These are phyloP conservation scores for Polia nebulosa DNA, from an alignment of 2,888 invertebrate genomes.

Conservation along the genomic window DNA sequence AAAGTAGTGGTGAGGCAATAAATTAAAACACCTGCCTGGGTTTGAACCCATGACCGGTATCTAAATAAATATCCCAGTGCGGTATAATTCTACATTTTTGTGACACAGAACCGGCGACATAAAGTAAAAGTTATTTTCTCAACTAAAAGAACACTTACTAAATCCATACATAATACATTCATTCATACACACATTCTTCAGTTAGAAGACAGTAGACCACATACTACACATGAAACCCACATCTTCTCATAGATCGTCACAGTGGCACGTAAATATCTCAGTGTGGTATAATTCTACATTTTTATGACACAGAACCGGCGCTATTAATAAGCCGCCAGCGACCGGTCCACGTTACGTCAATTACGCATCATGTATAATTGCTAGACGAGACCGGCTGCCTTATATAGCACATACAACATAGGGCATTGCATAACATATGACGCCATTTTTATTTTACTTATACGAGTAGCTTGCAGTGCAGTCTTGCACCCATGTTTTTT, in stretches of 20 bases:
- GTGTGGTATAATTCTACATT: conserved; percentile 47
- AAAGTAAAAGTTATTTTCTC: neutral
- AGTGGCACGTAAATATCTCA: conserved; percentile 29
- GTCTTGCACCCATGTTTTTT: conserved; percentile 35
- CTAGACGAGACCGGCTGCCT: conserved; percentile 69
- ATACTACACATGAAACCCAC: neutral
- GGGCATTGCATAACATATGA: conserved; percentile 68
- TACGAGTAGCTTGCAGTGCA: conserved; percentile 22
- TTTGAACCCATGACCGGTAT: no score
- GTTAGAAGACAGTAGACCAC: neutral
- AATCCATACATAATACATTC: no score
- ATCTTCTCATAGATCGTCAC: conserved; percentile 27
- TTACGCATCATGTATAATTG: conserved; percentile 80
- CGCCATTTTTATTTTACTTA: conserved; percentile 54
- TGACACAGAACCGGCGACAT: conserved; percentile 25
- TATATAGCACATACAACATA: conserved; percentile 63
- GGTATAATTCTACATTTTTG: neutral
- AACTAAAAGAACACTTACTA: no score
- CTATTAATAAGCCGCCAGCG: conserved; percentile 68
- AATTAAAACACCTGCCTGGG: no score
- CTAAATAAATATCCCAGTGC: conserved; percentile 23
- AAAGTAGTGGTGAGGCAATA: no score
- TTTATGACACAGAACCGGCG: conserved; percentile 67
- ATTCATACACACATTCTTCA: no score
- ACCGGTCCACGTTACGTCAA: conserved; percentile 84